phyloP scores from a whole-genome alignment of 2,113 vertebrate species.

The Balaeniceps rex region DNA sequence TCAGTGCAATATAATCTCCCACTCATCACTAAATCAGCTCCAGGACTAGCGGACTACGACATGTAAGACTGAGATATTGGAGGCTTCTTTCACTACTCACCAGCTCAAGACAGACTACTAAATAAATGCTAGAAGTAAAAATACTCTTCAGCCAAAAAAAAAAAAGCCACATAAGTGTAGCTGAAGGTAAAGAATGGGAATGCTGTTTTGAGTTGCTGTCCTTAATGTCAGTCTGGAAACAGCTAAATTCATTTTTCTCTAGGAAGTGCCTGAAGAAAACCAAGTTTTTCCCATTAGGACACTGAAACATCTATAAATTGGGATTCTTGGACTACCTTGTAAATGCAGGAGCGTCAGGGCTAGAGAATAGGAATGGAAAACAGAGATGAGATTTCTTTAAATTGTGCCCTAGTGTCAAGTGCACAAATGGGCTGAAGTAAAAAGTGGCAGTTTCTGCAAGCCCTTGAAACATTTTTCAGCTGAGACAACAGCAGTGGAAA shows the following conservation, averaged over 20 bases:
- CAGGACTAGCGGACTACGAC: not conserved
- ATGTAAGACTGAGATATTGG: not conserved
- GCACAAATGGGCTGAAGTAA: not conserved
- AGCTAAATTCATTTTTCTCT: not conserved
- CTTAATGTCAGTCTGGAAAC: not conserved
- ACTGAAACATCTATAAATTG: not conserved
- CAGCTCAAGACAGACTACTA: not conserved
- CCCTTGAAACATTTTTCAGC: conserved; percentile 39
- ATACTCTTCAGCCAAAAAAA: not conserved
- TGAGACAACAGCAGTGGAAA: not conserved
- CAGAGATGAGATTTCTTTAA: not conserved
- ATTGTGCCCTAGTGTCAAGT: not conserved
- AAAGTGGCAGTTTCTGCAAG: conserved; percentile 22
- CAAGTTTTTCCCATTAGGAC: not conserved
- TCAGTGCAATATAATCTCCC: not conserved
- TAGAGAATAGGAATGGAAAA: not conserved
- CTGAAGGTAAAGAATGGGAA: not conserved
- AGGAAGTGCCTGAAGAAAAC: not conserved
- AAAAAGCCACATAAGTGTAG: not conserved
- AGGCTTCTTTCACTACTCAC: not conserved
- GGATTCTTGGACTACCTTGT: not conserved
- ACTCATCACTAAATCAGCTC: not conserved
- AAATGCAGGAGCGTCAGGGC: not conserved
- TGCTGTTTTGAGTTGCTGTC: not conserved
- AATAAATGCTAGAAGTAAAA: not conserved